phyloP scores from a whole-genome alignment of 2,888 invertebrate species.

The Leucania comma region DNA sequence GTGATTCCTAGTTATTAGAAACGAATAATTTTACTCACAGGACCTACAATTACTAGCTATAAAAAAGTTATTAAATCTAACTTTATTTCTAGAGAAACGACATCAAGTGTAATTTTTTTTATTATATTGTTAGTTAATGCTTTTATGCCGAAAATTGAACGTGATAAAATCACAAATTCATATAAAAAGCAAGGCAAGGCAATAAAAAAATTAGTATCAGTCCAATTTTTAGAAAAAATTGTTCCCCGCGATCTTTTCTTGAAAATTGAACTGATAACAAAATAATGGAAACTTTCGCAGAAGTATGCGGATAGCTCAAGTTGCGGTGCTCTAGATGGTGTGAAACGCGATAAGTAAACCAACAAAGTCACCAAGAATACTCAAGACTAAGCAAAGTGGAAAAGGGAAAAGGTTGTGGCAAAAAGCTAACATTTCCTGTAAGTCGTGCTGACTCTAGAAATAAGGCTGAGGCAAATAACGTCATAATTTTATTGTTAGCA shows the following conservation, averaged over 20 bases:
- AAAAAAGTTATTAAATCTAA: background rate
- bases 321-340: slow-evolving; percentile 15
- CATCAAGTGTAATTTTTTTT: no score
- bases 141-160: background rate
- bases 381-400: slow-evolving; percentile 27
- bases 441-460: slow-evolving; percentile 3
- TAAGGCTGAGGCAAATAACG: background rate
- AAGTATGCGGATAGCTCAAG: slow-evolving; percentile 3
- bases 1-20: slow-evolving; percentile 1
- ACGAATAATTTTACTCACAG: background rate
- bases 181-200: background rate
- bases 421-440: slow-evolving; percentile 28
- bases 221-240: background rate
- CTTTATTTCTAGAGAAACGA: background rate
- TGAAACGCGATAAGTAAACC: slow-evolving; percentile 38
- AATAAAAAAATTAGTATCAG: no score
- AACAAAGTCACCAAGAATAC: slow-evolving; percentile 35
- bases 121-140: no score
- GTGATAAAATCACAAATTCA: no score
- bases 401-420: slow-evolving; percentile 30
- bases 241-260: background rate
- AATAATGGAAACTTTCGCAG: background rate
- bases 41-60: background rate
- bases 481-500: background rate
- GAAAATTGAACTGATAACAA: background rate